These are phyloP conservation scores for Meliscaeva auricollis DNA, from an alignment of 2,888 invertebrate species.

Conservation along the genomic window DNA sequence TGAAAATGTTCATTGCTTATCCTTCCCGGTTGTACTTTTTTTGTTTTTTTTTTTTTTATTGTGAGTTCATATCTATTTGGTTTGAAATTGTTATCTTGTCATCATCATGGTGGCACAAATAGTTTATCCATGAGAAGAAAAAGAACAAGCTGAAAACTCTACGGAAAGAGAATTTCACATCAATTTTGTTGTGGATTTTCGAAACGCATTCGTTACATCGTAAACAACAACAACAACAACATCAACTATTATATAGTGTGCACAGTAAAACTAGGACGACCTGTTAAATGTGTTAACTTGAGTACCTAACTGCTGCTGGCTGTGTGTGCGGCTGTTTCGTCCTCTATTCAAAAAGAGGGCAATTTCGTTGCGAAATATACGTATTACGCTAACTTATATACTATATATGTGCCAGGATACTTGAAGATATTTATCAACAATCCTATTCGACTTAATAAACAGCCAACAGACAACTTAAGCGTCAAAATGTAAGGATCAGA, in stretches of 20 bases:
- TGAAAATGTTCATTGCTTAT: constrained; percentile 38
- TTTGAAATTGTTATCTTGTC: constrained; percentile 27
- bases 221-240: constrained; percentile 43
- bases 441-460: constrained; percentile 40
- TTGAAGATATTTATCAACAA: constrained; percentile 38
- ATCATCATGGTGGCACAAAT: constrained; percentile 37
- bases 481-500: constrained; percentile 60
- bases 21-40: constrained; percentile 9
- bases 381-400: background rate
- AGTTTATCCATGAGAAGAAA: constrained; percentile 4
- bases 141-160: background rate
- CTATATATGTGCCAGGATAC: constrained; percentile 28
- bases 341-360: constrained; percentile 4
- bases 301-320: background rate
- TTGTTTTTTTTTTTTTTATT: background rate
- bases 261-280: constrained; percentile 22
- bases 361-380: constrained; percentile 26
- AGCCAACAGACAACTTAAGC: constrained; percentile 46
- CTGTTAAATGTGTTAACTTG: constrained; percentile 44
- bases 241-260: background rate
- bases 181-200: constrained; percentile 35
- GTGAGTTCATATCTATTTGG: background rate
- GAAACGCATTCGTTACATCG: constrained; percentile 50
- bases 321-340: background rate
- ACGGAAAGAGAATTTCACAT: constrained; percentile 10